Base-by-base conservation (phyloP, 1,140 invertebrate species). In the Caenorhabditis briggsae region DNA sequence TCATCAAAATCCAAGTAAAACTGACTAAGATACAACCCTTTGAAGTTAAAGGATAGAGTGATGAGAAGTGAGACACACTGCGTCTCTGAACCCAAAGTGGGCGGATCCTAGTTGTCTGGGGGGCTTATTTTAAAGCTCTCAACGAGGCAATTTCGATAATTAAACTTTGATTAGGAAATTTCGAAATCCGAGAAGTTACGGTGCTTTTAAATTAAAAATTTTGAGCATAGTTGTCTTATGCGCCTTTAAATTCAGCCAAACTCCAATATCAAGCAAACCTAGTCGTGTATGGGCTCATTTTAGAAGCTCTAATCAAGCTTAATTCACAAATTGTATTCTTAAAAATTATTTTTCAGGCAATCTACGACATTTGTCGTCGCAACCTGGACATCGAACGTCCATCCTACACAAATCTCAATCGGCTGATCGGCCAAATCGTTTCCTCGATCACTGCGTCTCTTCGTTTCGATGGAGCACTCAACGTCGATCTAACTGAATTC, bases 401-500 rank as follows among this genome's bases (percentile, higher is more conserved):
- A 9, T 95, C 95, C 2, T 96, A 96, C 90, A 95, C 95, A 6
- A 96, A 96, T 91, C 93, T 96, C 41, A 96, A 96, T 90, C 93
- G 95, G 96, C 93, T 85, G 50, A 56, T 85, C 43, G 84, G 95
- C 41, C 96, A 96, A 93, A 96, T 96, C 90, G 95, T 96, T 2
- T 96, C 95, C 5, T 96, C 95, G 70, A 96, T 96, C 91, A 96
- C 95, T 5, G 95, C 95, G 58, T 96, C 95, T 33, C 94, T 96
- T 59, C 94, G 96, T 88, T 96, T 96, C 93, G 96, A 96, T 93
- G 96, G 96, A 91, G 95, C 95, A 59, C 94, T 96, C 18, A 96
- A 96, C 93, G 95, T 96, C 82, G 96, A 96, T 92, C 93, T 96
- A 48, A 96, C 95, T 50, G 96, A 96, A 93, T 96, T 96, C 94